phyloP scores from a whole-genome alignment of 2,888 invertebrate genomes.

The Aromia moschata region DNA sequence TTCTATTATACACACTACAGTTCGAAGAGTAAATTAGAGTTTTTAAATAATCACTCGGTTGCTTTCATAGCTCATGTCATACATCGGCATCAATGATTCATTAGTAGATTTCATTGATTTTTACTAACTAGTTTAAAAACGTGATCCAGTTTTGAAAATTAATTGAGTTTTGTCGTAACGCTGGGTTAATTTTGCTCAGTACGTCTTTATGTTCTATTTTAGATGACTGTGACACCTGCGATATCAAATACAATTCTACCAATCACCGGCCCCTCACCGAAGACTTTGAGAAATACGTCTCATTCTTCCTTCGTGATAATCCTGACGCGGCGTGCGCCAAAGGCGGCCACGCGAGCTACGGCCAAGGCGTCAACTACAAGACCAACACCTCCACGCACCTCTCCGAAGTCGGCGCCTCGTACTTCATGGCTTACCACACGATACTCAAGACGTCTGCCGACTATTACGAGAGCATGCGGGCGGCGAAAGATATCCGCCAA shows the following conservation, averaged over 20 bases:
- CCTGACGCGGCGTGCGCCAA: slow-evolving; percentile 79
- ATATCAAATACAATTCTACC: slow-evolving; percentile 63
- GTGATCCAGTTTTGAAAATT: too few species aligned
- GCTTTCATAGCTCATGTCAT: too few species aligned
- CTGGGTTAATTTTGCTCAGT: too few species aligned
- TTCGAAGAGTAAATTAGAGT: too few species aligned
- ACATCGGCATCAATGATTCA: too few species aligned
- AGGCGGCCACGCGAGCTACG: slow-evolving; percentile 87
- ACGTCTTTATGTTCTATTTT: too few species aligned
- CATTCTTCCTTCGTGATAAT: slow-evolving; percentile 86
- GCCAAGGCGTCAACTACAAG: slow-evolving; percentile 74
- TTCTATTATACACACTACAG: too few species aligned
- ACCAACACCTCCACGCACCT: slow-evolving; percentile 58
- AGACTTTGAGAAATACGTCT: slow-evolving; percentile 77
- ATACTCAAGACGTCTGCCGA: slow-evolving; percentile 89
- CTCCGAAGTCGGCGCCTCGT: slow-evolving; percentile 76
- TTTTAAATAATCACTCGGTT: too few species aligned
- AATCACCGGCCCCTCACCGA: slow-evolving; percentile 69
- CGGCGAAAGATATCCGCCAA: slow-evolving; percentile 69
- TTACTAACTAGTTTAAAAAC: too few species aligned
- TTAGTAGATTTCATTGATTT: too few species aligned
- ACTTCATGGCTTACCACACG: slow-evolving; percentile 95
- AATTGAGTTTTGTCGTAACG: too few species aligned
- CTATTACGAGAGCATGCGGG: slow-evolving; percentile 87
- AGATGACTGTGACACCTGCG: slow-evolving; percentile 64